Evolutionary conservation across 2,797 vertebrate species (phyloP).

Genomic region (Phrynocephalus forsythii): DNA sequence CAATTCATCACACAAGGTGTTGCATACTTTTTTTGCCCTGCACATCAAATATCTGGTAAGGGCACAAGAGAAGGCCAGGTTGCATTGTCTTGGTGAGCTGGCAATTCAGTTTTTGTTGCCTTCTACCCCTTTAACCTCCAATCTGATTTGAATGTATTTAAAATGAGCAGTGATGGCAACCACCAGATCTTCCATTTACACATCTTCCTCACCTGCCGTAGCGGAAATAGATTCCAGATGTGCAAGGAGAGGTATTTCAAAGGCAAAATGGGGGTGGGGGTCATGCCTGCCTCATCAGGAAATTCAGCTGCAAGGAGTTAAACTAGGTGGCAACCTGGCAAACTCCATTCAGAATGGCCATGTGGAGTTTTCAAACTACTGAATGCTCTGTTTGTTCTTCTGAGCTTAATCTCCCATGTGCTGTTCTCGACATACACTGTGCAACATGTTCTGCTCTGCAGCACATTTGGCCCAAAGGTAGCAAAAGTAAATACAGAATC

Average conservation of each 20-base stretch:
- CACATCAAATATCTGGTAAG: neutral
- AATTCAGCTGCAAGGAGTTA: neutral
- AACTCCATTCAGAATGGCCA: conserved; percentile 6
- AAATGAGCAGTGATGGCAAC: neutral
- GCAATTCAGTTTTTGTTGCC: neutral
- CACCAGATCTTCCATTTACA: neutral
- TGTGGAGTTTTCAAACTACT: conserved; percentile 4
- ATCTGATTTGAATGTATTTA: neutral
- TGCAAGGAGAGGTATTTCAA: neutral
- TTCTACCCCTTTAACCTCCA: neutral
- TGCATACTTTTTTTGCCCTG: neutral
- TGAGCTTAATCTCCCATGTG: conserved; percentile 34
- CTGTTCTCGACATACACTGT: neutral
- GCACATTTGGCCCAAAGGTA: conserved; percentile 49
- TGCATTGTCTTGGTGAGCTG: neutral
- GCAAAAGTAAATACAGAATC: conserved; percentile 62
- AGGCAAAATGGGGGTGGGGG: neutral
- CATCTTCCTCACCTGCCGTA: neutral
- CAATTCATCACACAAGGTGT: neutral
- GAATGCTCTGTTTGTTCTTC: conserved; percentile 21
- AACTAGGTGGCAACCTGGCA: neutral
- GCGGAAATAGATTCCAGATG: neutral
- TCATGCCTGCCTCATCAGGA: neutral
- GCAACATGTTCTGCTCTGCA: conserved; percentile 51
- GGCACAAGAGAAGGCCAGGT: neutral